A percentile compares a stretch with the other conserved stretches of the same genome.
Evolutionary conservation across 2,888 invertebrate species (phyloP).

Genomic region (Apamea anceps): DNA sequence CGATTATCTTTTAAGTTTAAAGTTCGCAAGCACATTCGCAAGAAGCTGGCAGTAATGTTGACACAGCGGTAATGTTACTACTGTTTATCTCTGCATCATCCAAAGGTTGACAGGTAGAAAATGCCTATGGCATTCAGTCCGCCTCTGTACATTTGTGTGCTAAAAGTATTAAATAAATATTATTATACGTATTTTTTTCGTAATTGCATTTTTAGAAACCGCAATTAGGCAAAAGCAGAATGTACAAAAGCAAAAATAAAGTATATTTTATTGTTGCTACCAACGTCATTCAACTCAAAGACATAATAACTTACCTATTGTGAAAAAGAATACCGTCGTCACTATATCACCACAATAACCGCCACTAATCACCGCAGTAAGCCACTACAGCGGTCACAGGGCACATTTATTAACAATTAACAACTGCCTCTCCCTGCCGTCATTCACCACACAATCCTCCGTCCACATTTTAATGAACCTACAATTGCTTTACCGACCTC

Average conservation of each 20-base stretch:
- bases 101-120: too few species aligned
- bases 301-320: neutral
- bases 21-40: too few species aligned
- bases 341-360: slow-evolving; percentile 4
- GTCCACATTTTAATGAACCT: slow-evolving; percentile 55
- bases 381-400: slow-evolving; percentile 19
- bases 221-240: neutral
- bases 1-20: too few species aligned
- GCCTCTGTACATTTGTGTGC: too few species aligned
- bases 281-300: neutral
- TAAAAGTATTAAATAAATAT: too few species aligned
- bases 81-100: too few species aligned
- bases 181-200: neutral
- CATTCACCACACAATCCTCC: slow-evolving; percentile 36
- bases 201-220: neutral
- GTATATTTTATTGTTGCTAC: neutral
- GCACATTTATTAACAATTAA: slow-evolving; percentile 47
- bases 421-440: slow-evolving; percentile 7
- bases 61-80: too few species aligned
- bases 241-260: neutral
- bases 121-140: too few species aligned
- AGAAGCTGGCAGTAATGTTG: too few species aligned
- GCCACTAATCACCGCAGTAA: slow-evolving; percentile 32
- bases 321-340: neutral
- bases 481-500: slow-evolving; percentile 42